phyloP scores from a whole-genome alignment of 1,140 invertebrate genomes.

The Galleria mellonella region DNA sequence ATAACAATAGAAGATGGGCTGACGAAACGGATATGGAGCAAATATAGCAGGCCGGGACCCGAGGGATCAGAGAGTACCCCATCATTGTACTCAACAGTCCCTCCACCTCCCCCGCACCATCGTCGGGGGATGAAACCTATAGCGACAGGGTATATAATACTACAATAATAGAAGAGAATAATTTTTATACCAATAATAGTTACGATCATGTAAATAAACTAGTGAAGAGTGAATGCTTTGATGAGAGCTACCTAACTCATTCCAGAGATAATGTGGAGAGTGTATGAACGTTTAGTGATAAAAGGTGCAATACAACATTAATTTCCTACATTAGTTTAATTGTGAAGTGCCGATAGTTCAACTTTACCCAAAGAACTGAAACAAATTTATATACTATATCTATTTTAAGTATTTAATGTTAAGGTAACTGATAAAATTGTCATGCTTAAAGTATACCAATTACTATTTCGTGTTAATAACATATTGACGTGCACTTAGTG shows the following conservation, averaged over 20 bases:
- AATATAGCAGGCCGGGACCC: constrained; percentile 53
- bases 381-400: constrained; percentile 14
- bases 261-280: constrained; percentile 43
- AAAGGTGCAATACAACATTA: constrained; percentile 22
- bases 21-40: constrained; percentile 41
- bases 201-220: constrained; percentile 32
- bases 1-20: constrained; percentile 22
- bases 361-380: constrained; percentile 23
- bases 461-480: too few relatives aligned
- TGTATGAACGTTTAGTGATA: constrained; percentile 22
- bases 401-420: too few relatives aligned
- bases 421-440: too few relatives aligned
- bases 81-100: constrained; percentile 60
- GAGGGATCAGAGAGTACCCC: constrained; percentile 38
- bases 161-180: constrained; percentile 39
- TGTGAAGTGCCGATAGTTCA: constrained; percentile 10
- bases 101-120: constrained; percentile 46
- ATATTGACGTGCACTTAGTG: too few relatives aligned
- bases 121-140: constrained; percentile 44
- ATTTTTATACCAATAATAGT: constrained; percentile 28
- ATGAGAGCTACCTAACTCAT: constrained; percentile 41
- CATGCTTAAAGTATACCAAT: too few relatives aligned
- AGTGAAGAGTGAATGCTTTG: constrained; percentile 27
- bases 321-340: constrained; percentile 5
- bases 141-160: constrained; percentile 64